Evolutionary conservation across 2,888 invertebrate genomes (phyloP), one percentile per base, ranked within the genome.

Genomic region (Cordilura impudica): DNA sequence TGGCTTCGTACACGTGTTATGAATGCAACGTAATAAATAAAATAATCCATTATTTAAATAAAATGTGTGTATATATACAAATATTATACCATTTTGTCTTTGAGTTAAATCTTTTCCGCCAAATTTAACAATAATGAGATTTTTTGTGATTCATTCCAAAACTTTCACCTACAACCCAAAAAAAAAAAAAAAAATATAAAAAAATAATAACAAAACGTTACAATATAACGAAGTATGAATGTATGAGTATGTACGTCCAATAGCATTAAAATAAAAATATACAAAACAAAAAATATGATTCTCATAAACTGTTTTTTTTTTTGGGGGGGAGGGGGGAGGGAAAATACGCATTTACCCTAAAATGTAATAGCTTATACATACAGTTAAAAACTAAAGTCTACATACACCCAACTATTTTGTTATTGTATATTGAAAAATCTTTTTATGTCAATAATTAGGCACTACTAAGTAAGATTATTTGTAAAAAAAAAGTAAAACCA

Each of bases 111-210:
- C 2, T 39, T 39, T 67, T 67, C 54, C 56, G 56, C 10, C 16
- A 56, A n/a, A 67, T 31, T 49, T 70, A 60, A 70, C 8, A 43
- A 47, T 43, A 21, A 29, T 47, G 7, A 29, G 14, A 5, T n/a
- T 10, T 4, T 18, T 10, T 26, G 10, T 77, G 58, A 70, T 31
- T 71, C 58, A 65, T 47, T 49, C 14, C n/a, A 56, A 14, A 67
- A 72, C 77, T 78, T 78, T 78, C 77, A 63, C 77, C 43, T 43
- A 23, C 63, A 65, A 71, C 16, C 61, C 47, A 74, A 58, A 61
- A 65, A 45, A n/a, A n/a, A n/a, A n/a, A n/a, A n/a, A n/a, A n/a
- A 10, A 51, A 43, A 39, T 54, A 72, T 12, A n/a, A 60, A 58
- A 70, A 66, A 29, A 23, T 18, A 14, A 65, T 45, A 39, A 61